A percentile compares a stretch with the other conserved stretches of the same genome.
Evolutionary conservation across 2,888 invertebrate genomes (phyloP).

Genomic region (Diabrotica balteata): DNA sequence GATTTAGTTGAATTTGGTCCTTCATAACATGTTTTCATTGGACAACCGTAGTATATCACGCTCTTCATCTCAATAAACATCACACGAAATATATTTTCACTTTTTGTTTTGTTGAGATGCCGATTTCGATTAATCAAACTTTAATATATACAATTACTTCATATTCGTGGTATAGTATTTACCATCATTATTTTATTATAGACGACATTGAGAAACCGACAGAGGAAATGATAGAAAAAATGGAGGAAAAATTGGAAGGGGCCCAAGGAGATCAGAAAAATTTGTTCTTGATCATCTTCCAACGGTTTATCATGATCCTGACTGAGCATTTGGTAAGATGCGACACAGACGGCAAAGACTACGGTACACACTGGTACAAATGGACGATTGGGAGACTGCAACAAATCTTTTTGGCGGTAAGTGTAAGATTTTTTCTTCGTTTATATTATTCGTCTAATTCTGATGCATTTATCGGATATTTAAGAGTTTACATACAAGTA

Average conservation of each 20-base stretch:
- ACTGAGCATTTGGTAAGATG: slow-evolving; percentile 94
- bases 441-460: not conserved
- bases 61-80: no score
- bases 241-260: slow-evolving; percentile 94
- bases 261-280: slow-evolving; percentile 97
- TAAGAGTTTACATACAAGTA: not conserved
- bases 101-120: no score
- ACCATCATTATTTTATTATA: not conserved
- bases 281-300: slow-evolving; percentile 95
- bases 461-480: not conserved
- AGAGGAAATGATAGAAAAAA: slow-evolving; percentile 88
- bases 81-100: no score
- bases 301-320: slow-evolving; percentile 97
- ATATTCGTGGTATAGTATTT: no score
- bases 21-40: no score
- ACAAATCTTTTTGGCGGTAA: slow-evolving; percentile 92
- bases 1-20: no score
- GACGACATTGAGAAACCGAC: slow-evolving; percentile 69
- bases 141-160: no score
- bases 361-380: slow-evolving; percentile 94
- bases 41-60: no score
- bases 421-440: slow-evolving; percentile 44
- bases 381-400: slow-evolving; percentile 94
- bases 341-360: slow-evolving; percentile 92
- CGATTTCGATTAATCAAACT: no score